Conservation (phyloP, 2,113 vertebrate species). For the Embiotoca jacksoni region DNA sequence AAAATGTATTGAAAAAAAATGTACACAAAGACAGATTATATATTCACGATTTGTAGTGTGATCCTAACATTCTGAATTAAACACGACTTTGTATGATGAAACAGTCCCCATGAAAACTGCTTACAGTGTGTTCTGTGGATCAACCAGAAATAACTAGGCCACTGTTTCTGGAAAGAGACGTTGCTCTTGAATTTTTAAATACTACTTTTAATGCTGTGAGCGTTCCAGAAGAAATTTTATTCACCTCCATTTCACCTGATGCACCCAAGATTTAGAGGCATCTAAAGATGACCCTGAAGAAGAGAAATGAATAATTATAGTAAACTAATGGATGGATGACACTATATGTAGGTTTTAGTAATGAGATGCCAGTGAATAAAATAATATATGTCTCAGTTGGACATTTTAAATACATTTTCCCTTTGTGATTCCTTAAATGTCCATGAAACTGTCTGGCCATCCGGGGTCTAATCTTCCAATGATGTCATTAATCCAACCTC, state of each 20-base stretch:
- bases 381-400: not conserved
- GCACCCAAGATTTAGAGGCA: slow-evolving; percentile 18
- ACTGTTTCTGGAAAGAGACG: slow-evolving; percentile 39
- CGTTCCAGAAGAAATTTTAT: slow-evolving; percentile 12
- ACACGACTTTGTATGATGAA: not conserved
- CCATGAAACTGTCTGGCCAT: slow-evolving; percentile 16
- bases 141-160: slow-evolving; percentile 25
- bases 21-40: not conserved
- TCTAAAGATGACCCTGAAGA: slow-evolving; percentile 4
- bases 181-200: slow-evolving; percentile 41
- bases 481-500: slow-evolving; percentile 43
- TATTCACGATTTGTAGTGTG: not conserved
- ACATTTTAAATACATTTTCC: slow-evolving; percentile 6
- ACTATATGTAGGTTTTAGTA: slow-evolving; percentile 2
- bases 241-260: slow-evolving; percentile 28
- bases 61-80: not conserved
- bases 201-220: slow-evolving; percentile 24
- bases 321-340: slow-evolving; percentile 10
- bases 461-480: slow-evolving; percentile 39
- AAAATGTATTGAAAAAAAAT: no score
- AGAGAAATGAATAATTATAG: slow-evolving; percentile 16
- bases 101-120: slow-evolving; percentile 15
- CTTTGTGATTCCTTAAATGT: not conserved
- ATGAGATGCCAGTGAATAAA: slow-evolving; percentile 20
- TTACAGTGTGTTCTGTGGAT: slow-evolving; percentile 5